These are phyloP conservation scores for Crotophaga sulcirostris DNA, from an alignment of 2,113 vertebrate genomes.

Conservation along the genomic window DNA sequence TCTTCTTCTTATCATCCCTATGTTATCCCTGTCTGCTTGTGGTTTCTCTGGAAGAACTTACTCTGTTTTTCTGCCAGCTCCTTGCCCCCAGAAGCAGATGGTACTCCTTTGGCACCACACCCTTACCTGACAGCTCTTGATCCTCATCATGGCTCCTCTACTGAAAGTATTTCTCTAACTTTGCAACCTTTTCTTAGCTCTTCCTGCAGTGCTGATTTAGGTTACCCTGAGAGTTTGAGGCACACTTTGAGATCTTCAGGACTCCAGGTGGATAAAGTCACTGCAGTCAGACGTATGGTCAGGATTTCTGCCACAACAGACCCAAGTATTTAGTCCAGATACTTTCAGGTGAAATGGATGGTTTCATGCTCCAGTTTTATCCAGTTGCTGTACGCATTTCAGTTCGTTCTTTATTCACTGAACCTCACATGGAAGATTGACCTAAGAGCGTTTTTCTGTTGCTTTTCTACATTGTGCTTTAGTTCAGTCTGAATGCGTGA, in stretches of 20 bases:
- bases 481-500: not conserved
- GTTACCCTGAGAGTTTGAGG: not conserved
- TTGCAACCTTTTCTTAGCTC: not conserved
- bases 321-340: not conserved
- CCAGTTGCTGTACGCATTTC: not conserved
- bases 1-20: not conserved
- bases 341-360: not conserved
- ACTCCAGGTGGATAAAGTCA: not conserved
- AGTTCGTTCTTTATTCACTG: not conserved
- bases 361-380: not conserved
- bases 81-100: not conserved
- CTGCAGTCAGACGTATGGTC: rapidly evolving
- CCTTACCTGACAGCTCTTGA: not conserved
- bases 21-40: not conserved
- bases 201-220: not conserved
- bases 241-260: not conserved
- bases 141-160: not conserved
- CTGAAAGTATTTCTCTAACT: not conserved
- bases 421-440: not conserved
- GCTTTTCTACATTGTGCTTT: not conserved
- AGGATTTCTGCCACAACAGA: not conserved
- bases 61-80: not conserved
- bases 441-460: not conserved
- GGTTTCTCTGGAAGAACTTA: not conserved
- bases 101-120: not conserved